Evolutionary conservation across 2,888 invertebrate species (phyloP), one percentile per base, ranked within the genome.

Genomic region (Drosophila austrosaltans): DNA sequence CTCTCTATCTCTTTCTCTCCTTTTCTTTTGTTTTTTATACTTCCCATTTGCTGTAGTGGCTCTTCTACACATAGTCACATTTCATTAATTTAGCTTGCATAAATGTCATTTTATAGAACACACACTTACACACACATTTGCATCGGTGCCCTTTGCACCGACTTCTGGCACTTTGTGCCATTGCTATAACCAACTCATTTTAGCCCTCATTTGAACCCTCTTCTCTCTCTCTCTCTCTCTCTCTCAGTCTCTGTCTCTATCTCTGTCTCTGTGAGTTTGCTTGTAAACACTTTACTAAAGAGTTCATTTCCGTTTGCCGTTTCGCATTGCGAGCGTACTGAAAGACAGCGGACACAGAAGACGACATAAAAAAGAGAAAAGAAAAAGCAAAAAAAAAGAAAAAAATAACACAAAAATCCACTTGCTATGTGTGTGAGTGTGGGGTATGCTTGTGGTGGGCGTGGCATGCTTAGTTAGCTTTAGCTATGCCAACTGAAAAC

Each of bases 281-380:
- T 48, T 72, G 72, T 72, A 72, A 72, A 72, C 72, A 72, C 72
- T 72, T 72, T 61, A 44, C 72, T 66, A 72, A 72, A 72, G 72
- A 72, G 72, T 72, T 72, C 72, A 72, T 72, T 72, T 72, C 72
- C 72, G 72, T 53, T 72, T 72, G 72, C 61, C 66, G 72, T 72
- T 72, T 72, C 57, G 72, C 72, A 66, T 61, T 60, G 61, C 66
- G 66, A 39, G 60, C 36, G 36, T 61, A 32, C 48, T 48, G 12
- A 48, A 57, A 57, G 57, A 57, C 57, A 57, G 57, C 57, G 57
- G 39, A 36, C 36, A 22, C 57, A 39, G 39, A 57, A 57, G 57
- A 57, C 57, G 57, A 57, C 39, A 39, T 39, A 25, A 22, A 28
- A 36, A 22, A n/a, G 67, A 16, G 22, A 12, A 53, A 53, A 42